These are phyloP conservation scores for Beroe ovata DNA, from an alignment of 37 sponge, comb jelly and placozoan species.

Conservation along the genomic window DNA sequence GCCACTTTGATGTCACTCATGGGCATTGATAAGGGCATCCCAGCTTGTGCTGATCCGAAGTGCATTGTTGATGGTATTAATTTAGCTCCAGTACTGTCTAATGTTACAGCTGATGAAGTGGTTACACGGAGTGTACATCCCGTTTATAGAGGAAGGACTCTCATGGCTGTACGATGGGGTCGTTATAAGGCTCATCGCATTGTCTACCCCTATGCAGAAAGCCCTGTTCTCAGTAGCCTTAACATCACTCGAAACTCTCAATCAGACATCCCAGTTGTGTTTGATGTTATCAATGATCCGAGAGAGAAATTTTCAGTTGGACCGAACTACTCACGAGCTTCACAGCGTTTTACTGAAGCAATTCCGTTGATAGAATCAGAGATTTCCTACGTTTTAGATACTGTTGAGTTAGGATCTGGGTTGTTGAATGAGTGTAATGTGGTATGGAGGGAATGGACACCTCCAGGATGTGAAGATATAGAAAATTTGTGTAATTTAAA, in stretches of 20 bases:
- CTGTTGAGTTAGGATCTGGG: background rate
- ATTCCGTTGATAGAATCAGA: background rate
- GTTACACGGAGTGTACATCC: background rate
- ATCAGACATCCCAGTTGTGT: background rate
- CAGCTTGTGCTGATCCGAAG: background rate
- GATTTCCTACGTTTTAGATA: background rate
- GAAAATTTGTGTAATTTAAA: background rate
- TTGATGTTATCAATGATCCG: constrained; percentile 11
- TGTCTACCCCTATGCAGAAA: background rate
- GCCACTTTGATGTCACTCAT: background rate
- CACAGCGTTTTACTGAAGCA: background rate
- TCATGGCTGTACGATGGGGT: constrained; percentile 16
- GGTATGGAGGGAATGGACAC: constrained; percentile 54
- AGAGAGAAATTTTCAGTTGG: constrained; percentile 40
- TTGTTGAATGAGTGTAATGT: constrained; percentile 67
- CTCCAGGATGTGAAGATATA: background rate
- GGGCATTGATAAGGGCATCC: background rate
- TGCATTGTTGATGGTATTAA: background rate
- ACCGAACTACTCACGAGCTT: background rate
- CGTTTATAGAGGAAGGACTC: constrained; percentile 16
- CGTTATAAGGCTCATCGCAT: constrained; percentile 16
- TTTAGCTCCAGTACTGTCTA: background rate
- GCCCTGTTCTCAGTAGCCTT: background rate
- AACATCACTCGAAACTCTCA: background rate
- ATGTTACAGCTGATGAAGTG: background rate